Evolutionary conservation across 2,888 invertebrate genomes (phyloP).

Genomic region (Thereva nobilitata): DNA sequence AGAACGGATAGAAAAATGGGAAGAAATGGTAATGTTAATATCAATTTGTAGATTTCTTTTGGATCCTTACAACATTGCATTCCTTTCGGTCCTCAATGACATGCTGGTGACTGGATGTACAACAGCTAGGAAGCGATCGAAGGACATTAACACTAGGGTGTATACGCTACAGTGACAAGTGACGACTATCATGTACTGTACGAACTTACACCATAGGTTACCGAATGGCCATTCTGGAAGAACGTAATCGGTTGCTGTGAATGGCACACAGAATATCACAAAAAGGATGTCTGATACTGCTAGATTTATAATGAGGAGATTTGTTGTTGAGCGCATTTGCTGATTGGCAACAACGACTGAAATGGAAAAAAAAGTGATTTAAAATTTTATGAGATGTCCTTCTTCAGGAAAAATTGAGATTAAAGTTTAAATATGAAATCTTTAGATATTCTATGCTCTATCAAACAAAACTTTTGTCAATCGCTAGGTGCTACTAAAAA

Average conservation of each 20-base stretch:
- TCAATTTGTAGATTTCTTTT: not conserved
- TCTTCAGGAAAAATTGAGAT: too few species aligned
- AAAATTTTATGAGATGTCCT: too few species aligned
- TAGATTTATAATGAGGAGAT: conserved; percentile 86
- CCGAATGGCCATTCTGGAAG: conserved; percentile 90
- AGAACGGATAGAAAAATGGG: conserved; percentile 25
- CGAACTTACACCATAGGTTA: conserved; percentile 79
- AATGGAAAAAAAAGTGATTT: not conserved
- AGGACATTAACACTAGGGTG: conserved; percentile 90
- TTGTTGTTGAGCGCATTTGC: conserved; percentile 92
- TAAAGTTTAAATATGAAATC: too few species aligned
- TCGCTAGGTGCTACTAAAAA: too few species aligned
- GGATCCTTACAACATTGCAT: conserved; percentile 66
- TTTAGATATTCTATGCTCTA: too few species aligned
- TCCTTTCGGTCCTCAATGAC: conserved; percentile 79
- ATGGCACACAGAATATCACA: conserved; percentile 91
- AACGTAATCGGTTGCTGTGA: conserved; percentile 89
- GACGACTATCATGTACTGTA: conserved; percentile 89
- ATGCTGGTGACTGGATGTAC: conserved; percentile 90
- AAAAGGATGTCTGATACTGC: conserved; percentile 90
- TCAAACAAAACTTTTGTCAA: too few species aligned
- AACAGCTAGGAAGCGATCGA: conserved; percentile 90
- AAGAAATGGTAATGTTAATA: conserved; percentile 16
- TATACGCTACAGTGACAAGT: conserved; percentile 93
- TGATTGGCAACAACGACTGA: conserved; percentile 82